phyloP scores from a whole-genome alignment of 2,113 vertebrate species.

The Plecturocebus donacophilus region DNA sequence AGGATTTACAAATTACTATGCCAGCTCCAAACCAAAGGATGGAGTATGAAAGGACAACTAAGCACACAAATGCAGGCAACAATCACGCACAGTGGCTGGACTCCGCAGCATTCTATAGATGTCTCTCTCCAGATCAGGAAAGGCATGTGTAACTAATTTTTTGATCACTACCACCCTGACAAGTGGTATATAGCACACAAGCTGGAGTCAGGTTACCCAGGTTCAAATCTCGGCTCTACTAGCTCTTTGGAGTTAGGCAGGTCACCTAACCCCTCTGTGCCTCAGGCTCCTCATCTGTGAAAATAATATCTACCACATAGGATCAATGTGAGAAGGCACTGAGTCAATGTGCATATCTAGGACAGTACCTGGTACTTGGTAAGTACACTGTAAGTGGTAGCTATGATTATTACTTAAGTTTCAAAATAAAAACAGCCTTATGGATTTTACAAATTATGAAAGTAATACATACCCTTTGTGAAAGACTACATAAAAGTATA shows the following conservation, averaged over 20 bases:
- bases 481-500: not conserved
- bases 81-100: not conserved
- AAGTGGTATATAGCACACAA: not conserved
- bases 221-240: not conserved
- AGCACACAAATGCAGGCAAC: not conserved
- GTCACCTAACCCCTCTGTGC: not conserved
- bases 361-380: not conserved
- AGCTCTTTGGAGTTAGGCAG: not conserved
- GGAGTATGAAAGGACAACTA: not conserved
- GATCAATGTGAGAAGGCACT: not conserved
- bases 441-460: not conserved
- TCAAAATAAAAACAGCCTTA: not conserved
- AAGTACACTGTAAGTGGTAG: not conserved
- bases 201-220: not conserved
- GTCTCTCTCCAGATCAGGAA: not conserved
- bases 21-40: constrained; percentile 16
- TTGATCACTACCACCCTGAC: not conserved
- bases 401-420: not conserved
- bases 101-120: not conserved
- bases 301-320: not conserved
- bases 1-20: constrained; percentile 6
- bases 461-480: not conserved
- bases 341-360: not conserved
- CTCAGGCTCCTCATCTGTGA: not conserved
- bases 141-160: not conserved